Conservation (phyloP, 2,113 vertebrate genomes). For the Cygnus atratus region DNA sequence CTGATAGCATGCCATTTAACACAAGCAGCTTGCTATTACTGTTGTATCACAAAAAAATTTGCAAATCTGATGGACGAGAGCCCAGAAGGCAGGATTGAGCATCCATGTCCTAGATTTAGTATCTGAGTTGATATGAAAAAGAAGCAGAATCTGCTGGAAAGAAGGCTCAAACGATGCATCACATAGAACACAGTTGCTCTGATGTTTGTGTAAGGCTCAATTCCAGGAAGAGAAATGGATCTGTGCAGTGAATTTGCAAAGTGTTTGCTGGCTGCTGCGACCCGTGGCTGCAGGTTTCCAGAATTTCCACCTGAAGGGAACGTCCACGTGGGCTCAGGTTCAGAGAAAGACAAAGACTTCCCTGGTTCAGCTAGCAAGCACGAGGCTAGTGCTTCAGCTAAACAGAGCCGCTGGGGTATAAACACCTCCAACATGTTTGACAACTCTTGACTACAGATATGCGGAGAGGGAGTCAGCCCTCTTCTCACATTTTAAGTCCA, state of each 20-base stretch:
- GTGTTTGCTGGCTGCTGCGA: neutral
- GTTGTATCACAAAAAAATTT: neutral
- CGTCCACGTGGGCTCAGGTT: neutral
- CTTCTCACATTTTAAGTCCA: neutral
- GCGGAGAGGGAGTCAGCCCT: neutral
- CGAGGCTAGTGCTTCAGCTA: neutral
- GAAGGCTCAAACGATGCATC: neutral
- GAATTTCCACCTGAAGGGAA: neutral
- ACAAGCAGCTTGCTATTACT: neutral
- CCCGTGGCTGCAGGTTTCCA: neutral
- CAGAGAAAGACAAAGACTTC: neutral
- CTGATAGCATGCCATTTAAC: neutral
- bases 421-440: neutral
- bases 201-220: neutral
- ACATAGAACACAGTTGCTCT: neutral
- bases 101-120: neutral
- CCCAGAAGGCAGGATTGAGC: constrained; percentile 41
- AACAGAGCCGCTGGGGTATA: neutral
- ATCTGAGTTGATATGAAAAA: neutral
- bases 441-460: neutral
- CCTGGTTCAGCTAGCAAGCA: neutral
- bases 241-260: neutral
- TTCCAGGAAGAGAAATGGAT: neutral
- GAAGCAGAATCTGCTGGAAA: constrained; percentile 15
- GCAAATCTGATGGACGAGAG: neutral